Evolutionary conservation across 2,888 invertebrate genomes (phyloP).

Genomic region (Dynastes maya): DNA sequence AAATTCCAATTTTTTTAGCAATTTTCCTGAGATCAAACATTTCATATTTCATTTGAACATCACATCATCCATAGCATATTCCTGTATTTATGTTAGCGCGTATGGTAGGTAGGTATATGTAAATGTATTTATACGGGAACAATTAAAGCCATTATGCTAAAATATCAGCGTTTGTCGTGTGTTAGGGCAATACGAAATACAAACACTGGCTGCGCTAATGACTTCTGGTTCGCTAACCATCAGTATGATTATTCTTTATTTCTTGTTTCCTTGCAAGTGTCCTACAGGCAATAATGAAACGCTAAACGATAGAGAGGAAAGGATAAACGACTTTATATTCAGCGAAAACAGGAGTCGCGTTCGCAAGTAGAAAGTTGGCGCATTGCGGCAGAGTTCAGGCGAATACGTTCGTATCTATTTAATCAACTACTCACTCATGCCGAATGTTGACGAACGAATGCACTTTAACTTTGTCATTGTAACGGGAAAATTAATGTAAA

Average conservation of each 20-base stretch:
- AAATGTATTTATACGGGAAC: constrained; percentile 12
- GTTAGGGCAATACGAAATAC: constrained; percentile 14
- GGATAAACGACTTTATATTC: constrained; percentile 30
- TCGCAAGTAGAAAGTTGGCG: constrained; percentile 51
- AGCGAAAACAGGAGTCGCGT: constrained; percentile 17
- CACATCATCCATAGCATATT: neutral
- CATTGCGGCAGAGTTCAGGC: constrained; percentile 58
- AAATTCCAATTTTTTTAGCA: no score
- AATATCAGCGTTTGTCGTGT: constrained; percentile 35
- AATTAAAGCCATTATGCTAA: constrained; percentile 28
- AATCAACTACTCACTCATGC: constrained; percentile 23
- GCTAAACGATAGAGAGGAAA: neutral
- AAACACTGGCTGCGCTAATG: constrained; percentile 33
- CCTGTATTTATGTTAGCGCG: neutral
- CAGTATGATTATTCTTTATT: constrained; percentile 41
- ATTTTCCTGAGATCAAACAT: no score
- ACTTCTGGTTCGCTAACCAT: constrained; percentile 37
- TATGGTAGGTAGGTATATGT: neutral
- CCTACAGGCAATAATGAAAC: constrained; percentile 27
- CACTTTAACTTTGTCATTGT: constrained; percentile 6
- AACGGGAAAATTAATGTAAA: constrained; percentile 32
- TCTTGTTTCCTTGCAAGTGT: constrained; percentile 39
- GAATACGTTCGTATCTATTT: constrained; percentile 44
- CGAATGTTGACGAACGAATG: constrained; percentile 34
- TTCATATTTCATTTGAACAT: neutral